Evolutionary conservation across 2,888 invertebrate species (phyloP).

Genomic region (Gortyna flavago): DNA sequence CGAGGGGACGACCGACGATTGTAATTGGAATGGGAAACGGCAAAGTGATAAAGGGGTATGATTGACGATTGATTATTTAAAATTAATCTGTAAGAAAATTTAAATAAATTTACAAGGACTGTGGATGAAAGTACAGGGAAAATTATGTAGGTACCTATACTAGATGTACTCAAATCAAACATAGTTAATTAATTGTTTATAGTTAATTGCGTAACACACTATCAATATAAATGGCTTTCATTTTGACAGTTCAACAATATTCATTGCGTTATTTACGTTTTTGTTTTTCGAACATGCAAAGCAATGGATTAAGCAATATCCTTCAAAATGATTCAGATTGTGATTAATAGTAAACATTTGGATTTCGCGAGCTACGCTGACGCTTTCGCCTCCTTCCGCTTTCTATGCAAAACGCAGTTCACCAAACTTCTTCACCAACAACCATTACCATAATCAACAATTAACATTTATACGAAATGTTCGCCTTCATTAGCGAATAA

Average conservation of each 20-base stretch:
- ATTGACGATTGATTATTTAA: slow-evolving; percentile 32
- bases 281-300: too few species aligned
- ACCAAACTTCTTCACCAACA: slow-evolving; percentile 5
- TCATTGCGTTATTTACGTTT: too few species aligned
- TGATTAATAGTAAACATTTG: too few species aligned
- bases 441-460: slow-evolving; percentile 35
- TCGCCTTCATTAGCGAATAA: slow-evolving; percentile 59
- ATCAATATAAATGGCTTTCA: too few species aligned
- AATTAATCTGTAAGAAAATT: slow-evolving; percentile 9
- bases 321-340: too few species aligned
- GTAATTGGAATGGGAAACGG: slow-evolving; percentile 53
- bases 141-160: not conserved
- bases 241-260: too few species aligned
- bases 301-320: too few species aligned
- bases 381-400: not conserved
- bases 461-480: slow-evolving; percentile 51
- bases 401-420: not conserved
- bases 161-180: too few species aligned
- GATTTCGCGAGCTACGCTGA: not conserved
- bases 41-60: slow-evolving; percentile 29
- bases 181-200: too few species aligned
- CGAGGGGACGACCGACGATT: slow-evolving; percentile 24
- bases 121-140: not conserved
- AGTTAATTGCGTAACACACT: too few species aligned
- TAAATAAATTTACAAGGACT: not conserved